These are phyloP conservation scores for Conus canariensis DNA, from an alignment of 2,888 invertebrate species.

Conservation along the genomic window DNA sequence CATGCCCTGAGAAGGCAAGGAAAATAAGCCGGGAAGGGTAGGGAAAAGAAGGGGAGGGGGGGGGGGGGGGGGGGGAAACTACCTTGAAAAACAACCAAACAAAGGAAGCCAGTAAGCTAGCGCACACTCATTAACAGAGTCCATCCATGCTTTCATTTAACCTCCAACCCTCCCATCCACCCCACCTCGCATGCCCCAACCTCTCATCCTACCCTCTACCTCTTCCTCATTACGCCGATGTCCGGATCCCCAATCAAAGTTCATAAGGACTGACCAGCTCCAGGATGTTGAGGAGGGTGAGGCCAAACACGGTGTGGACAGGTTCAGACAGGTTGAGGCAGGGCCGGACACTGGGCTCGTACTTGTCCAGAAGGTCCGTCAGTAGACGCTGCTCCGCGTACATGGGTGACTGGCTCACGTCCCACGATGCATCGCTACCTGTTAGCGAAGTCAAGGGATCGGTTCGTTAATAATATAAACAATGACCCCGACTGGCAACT, in stretches of 20 bases:
- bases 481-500: neutral
- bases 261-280: constrained; percentile 58
- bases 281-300: constrained; percentile 56
- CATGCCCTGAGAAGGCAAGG: too few species aligned
- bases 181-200: neutral
- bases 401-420: constrained; percentile 47
- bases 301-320: constrained; percentile 54
- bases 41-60: too few species aligned
- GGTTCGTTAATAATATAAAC: neutral
- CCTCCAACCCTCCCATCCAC: neutral
- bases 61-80: too few species aligned
- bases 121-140: too few species aligned
- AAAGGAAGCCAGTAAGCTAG: too few species aligned
- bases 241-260: too few species aligned
- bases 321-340: constrained; percentile 46
- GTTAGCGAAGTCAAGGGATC: neutral
- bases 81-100: too few species aligned
- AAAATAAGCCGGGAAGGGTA: too few species aligned
- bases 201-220: neutral
- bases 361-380: constrained; percentile 48
- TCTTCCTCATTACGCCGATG: too few species aligned
- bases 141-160: neutral
- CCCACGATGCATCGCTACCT: constrained; percentile 41
- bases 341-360: constrained; percentile 55
- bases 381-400: constrained; percentile 53